Evolutionary conservation across 1,140 invertebrate species (phyloP), one percentile per base, ranked within the genome.

Genomic region (Nasonia longicornis): DNA sequence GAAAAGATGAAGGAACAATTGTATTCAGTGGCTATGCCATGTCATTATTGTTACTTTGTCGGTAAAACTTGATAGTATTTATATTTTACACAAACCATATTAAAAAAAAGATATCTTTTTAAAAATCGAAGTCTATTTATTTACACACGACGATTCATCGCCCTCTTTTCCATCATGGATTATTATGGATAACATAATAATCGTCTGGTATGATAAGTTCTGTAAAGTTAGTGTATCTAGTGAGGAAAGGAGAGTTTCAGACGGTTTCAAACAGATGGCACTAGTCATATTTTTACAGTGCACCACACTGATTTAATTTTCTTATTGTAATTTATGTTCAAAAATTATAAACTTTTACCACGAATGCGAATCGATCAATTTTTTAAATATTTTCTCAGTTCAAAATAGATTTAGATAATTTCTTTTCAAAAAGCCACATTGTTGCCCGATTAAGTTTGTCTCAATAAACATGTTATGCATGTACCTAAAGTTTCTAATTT

Each of bases 31-130:
- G 52, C 66, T 48, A 77, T 29, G 38, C 22, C 35, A 77, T 52
- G 35, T n/a, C 22, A 66, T 48, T 4, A 76, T 26, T 29, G 63
- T 48, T 67, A 26, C 52, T 67, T 77, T 77, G 14, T 38, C 16
- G 2, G 26, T 48, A 35, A 22, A 26, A 31, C 48, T 70, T 12
- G 20, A 45, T 10, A 79, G 69, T 79, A 72, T 79, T 79, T 64
- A 79, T 73, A 71, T 71, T 72, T 72, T 79, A 70, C 3, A 63
- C 4, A 72, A 63, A 42, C 20, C 12, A 71, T n/a, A 38, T 63
- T 81, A 11, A 45, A 77, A 38, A 42, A 73, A 71, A 64, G 63
- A 64, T 63, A 29, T 52, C 14, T 69, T 77, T 71, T 38, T 52
- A 29, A 73, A 80, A 72, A 38, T 31, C 38, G 14, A 70, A 70